Evolutionary conservation across 2,888 invertebrate species (phyloP), one percentile per base, ranked within the genome.

Genomic region (Toxonevra muliebris): DNA sequence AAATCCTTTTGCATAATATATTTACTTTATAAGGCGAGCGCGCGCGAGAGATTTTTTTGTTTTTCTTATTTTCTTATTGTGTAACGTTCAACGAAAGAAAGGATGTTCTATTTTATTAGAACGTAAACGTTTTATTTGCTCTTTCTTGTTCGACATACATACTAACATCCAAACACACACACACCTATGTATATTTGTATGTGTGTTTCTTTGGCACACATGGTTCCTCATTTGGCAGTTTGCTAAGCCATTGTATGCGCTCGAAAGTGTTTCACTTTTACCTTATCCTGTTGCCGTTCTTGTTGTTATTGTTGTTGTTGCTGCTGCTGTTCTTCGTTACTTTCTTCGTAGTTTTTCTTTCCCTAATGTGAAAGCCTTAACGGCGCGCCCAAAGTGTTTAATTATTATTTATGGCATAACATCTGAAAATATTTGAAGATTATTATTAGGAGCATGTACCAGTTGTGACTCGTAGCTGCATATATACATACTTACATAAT

Each of bases 401-500:
- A 80, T 80, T 80, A 80, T 80, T 79, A 80, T 80, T 80, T 80
- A 80, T 80, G 79, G 72, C 78, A 77, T 77, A 76, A 61, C 65
- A 69, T 50, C 53, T 65, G 52, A 61, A 66, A 54, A 66, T 59
- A 65, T 66, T 71, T 65, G 71, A 75, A 76, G 80, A 79, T 79
- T 68, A 55, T 60, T 79, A 77, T 79, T 72, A 73, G 72, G 11
- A 30, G 30, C 30, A 30, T 30, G 30, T 30, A 30, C 7, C 30
- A 30, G 30, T 30, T 30, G 30, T 30, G 7, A 30, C 30, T 30
- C 30, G 7, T 30, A 30, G 30, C 30, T 30, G 30, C 30, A 30
- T 7, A 30, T 7, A 4, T 30, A 30, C 30, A 30, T 7, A 30
- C 30, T 30, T 30, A 30, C 30, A 30, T 30, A 30, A 30, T 30